These are phyloP conservation scores for Dolichopus griseipennis DNA, from an alignment of 2,888 invertebrate genomes.

Conservation along the genomic window DNA sequence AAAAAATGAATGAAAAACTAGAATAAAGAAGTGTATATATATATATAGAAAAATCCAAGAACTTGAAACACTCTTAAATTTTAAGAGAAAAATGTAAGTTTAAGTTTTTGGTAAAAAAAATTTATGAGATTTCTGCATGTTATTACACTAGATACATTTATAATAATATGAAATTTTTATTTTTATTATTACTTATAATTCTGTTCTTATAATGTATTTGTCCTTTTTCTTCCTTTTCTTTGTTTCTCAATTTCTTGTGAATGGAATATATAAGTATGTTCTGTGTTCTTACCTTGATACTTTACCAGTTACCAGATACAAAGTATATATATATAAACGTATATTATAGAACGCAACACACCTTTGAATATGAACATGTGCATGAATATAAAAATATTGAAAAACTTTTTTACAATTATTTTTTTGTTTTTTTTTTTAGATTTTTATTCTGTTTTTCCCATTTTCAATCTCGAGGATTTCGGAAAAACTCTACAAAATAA, in stretches of 20 bases:
- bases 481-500: not conserved
- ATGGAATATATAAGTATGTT: too few relatives aligned
- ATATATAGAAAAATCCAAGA: too few relatives aligned
- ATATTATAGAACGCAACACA: not conserved
- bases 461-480: not conserved
- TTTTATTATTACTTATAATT: too few relatives aligned
- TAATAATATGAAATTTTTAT: not conserved
- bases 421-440: not conserved
- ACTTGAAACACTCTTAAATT: too few relatives aligned
- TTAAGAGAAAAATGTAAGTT: not conserved
- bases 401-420: not conserved
- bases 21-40: too few relatives aligned
- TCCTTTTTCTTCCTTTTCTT: not conserved
- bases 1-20: too few relatives aligned
- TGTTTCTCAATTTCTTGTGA: too few relatives aligned
- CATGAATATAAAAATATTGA: not conserved
- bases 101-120: not conserved
- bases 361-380: not conserved
- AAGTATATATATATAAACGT: too few relatives aligned
- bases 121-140: constrained; percentile 1
- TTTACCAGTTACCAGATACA: too few relatives aligned
- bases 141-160: constrained; percentile 1
- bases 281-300: too few relatives aligned
- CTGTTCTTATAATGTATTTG: not conserved
- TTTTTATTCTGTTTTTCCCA: too few relatives aligned